phyloP scores from a whole-genome alignment of 2,113 vertebrate genomes.

The Patagioenas fasciata region DNA sequence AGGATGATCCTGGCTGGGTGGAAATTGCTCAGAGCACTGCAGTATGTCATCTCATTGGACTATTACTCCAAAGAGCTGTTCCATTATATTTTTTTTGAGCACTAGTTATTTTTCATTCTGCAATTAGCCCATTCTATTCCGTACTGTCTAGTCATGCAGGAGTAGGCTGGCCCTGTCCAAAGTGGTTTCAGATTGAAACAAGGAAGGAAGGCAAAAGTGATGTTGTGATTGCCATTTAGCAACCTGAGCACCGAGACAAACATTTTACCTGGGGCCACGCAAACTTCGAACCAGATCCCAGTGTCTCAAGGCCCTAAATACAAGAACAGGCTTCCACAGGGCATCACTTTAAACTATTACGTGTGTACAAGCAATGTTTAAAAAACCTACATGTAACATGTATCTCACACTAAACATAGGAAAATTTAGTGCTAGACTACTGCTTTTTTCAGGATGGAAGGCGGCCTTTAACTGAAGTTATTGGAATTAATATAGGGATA shows the following conservation, averaged over 20 bases:
- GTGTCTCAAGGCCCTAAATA: background rate
- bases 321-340: background rate
- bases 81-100: background rate
- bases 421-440: background rate
- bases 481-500: background rate
- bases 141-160: background rate
- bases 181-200: background rate
- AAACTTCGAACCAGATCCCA: background rate
- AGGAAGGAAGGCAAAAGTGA: background rate
- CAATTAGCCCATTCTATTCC: slow-evolving; percentile 3
- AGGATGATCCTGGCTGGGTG: background rate
- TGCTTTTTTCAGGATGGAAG: background rate
- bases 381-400: background rate
- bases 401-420: background rate
- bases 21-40: background rate
- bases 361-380: slow-evolving; percentile 22
- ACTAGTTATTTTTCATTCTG: background rate
- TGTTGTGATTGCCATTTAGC: background rate
- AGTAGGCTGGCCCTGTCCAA: background rate
- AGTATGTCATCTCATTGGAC: background rate
- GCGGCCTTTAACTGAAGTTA: background rate
- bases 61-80: background rate
- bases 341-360: background rate
- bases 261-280: background rate
- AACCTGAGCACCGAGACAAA: background rate